Evolutionary conservation across 1,140 invertebrate genomes (phyloP), one percentile per base, ranked within the genome.

Genomic region (Pseudachorutes palmiensis): DNA sequence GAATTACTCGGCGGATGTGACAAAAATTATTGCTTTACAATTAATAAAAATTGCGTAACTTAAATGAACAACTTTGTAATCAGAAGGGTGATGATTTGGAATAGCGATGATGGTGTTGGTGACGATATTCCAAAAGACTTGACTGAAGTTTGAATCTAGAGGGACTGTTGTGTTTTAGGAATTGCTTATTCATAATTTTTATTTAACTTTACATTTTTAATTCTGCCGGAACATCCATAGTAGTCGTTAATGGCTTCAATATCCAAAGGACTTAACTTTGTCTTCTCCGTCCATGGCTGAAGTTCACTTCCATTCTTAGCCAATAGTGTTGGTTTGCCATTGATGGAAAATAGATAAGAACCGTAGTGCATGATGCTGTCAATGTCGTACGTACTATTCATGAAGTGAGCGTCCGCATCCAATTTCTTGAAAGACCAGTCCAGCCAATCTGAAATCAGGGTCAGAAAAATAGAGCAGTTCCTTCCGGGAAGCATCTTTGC

Each of bases 301-400:
- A 63, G 12, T 63, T 26, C n/a, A 14, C 3, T 2, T 48, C 61
- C 61, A 36, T 36, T 28, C n/a, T 45, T 41, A 19, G 41, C 19
- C 32, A 63, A 29, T 3, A 63, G 5, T 45, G 61, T 63, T 48
- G 61, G 61, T 48, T 45, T 2, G 2, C 61, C 61, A 63, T 63
- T 63, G 16, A 5, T 29, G 3, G 61, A 63, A 24, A 45, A 63
- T 41, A 24, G 61, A 26, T 31, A 48, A 45, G 61, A 63, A 9
- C 61, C 61, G 61, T 63, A 63, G 12, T 63, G 61, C 61, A 63
- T 63, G 32, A 63, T 63, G 61, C 61, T 63, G 61, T 63, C 19
- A 29, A 29, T 19, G 30, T 63, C 61, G 36, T 63, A 63, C 3
- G 31, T 24, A 24, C 26, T 31, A 31, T 29, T 60, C 31, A 24